These are phyloP conservation scores for Drosophila malerkotliana DNA, from an alignment of 1,140 invertebrate species.

Conservation along the genomic window DNA sequence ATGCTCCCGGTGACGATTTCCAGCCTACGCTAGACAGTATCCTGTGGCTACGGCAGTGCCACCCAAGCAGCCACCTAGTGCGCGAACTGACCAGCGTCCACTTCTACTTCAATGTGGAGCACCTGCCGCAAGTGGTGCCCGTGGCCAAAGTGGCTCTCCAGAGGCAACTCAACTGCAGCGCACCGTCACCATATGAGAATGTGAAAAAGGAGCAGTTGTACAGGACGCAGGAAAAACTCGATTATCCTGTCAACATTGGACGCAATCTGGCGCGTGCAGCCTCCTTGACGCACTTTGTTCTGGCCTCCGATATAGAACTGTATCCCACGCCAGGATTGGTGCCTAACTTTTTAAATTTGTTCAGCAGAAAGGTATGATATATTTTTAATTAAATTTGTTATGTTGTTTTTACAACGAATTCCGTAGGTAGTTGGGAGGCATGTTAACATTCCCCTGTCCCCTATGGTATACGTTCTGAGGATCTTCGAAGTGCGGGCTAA, in stretches of 20 bases:
- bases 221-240: conserved; percentile 89
- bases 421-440: conserved; percentile 82
- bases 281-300: conserved; percentile 91
- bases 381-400: no score
- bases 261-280: conserved; percentile 92
- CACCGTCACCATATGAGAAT: conserved; percentile 88
- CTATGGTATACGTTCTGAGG: conserved; percentile 83
- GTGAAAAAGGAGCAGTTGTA: conserved; percentile 87
- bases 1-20: conserved; percentile 90
- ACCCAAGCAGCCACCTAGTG: conserved; percentile 86
- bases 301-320: conserved; percentile 94
- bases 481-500: conserved; percentile 64
- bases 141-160: conserved; percentile 85
- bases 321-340: conserved; percentile 92
- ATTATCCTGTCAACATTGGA: conserved; percentile 94
- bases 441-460: conserved; percentile 11
- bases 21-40: conserved; percentile 87
- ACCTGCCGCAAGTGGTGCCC: conserved; percentile 90
- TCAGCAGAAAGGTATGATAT: background rate
- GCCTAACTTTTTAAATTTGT: conserved; percentile 37
- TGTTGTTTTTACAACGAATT: background rate
- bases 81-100: conserved; percentile 92
- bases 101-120: conserved; percentile 91
- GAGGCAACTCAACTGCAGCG: conserved; percentile 87
- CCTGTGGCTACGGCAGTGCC: conserved; percentile 88